Conservation (phyloP, 1,140 invertebrate genomes). For the Saxidomus purpurata region DNA sequence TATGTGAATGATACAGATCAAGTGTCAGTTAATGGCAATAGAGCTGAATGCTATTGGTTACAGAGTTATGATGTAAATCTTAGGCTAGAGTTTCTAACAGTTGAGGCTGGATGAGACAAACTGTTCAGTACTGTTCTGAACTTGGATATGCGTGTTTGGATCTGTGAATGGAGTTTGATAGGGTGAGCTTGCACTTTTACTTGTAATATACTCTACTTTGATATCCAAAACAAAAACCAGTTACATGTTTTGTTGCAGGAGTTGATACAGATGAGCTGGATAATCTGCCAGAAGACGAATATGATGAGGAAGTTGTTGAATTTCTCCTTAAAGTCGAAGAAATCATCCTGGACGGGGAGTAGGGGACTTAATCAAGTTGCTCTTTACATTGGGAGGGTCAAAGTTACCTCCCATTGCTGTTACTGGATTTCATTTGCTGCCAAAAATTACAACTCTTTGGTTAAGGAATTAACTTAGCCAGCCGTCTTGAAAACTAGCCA, state of each 20-base stretch:
- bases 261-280: slow-evolving; percentile 97
- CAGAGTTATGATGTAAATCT: slow-evolving; percentile 43
- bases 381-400: not conserved
- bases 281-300: slow-evolving; percentile 92
- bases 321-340: slow-evolving; percentile 99
- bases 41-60: no score
- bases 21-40: no score
- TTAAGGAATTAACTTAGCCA: slow-evolving; percentile 42
- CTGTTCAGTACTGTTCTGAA: slow-evolving; percentile 19
- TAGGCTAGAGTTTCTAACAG: slow-evolving; percentile 49
- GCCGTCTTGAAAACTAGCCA: slow-evolving; percentile 76
- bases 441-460: slow-evolving; percentile 17
- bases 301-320: slow-evolving; percentile 98
- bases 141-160: not conserved
- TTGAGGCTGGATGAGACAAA: slow-evolving; percentile 44
- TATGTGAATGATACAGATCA: not conserved
- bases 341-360: slow-evolving; percentile 89
- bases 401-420: slow-evolving; percentile 35
- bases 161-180: no score
- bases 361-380: slow-evolving; percentile 45
- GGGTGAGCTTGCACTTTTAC: not conserved
- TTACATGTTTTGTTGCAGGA: slow-evolving; percentile 88
- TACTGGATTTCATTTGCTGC: not conserved
- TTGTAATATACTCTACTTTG: not conserved
- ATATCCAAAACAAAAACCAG: not conserved